phyloP scores from a whole-genome alignment of 2,113 vertebrate species.

The Phoenicopterus ruber region DNA sequence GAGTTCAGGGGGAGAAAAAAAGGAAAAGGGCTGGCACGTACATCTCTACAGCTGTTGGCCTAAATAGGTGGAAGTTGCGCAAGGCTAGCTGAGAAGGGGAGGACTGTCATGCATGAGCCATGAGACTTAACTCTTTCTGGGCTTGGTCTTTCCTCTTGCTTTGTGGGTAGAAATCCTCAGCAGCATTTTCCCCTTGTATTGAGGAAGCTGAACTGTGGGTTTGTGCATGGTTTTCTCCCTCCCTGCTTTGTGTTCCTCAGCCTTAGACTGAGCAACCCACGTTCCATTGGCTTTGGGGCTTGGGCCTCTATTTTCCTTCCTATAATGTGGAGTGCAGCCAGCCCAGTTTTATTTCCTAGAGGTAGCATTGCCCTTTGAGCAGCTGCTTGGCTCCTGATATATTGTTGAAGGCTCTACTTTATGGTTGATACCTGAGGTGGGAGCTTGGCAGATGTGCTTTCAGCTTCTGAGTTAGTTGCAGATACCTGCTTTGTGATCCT shows the following conservation, averaged over 20 bases:
- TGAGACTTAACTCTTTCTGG: not conserved
- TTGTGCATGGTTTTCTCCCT: not conserved
- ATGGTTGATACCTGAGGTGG: not conserved
- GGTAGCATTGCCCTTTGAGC: not conserved
- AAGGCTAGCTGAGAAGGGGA: not conserved
- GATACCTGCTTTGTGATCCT: not conserved
- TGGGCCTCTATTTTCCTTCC: not conserved
- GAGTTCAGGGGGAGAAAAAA: not conserved
- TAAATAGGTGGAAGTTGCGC: not conserved
- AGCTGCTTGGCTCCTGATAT: not conserved
- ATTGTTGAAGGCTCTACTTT: not conserved
- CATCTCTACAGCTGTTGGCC: not conserved
- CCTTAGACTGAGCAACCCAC: not conserved
- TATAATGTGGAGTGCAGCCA: rapidly evolving
- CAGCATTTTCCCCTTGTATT: not conserved
- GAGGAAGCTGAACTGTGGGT: not conserved
- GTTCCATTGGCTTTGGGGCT: not conserved
- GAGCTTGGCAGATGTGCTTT: not conserved
- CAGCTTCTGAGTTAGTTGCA: not conserved
- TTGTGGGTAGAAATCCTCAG: not conserved
- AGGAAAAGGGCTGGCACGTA: not conserved
- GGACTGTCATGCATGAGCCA: not conserved
- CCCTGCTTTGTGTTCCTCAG: not conserved
- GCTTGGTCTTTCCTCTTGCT: not conserved
- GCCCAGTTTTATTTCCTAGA: not conserved